A percentile compares a stretch with the other conserved stretches of the same genome.
These are phyloP conservation scores for Drosophila peninsularis DNA, from an alignment of 2,888 invertebrate species.

Conservation along the genomic window DNA sequence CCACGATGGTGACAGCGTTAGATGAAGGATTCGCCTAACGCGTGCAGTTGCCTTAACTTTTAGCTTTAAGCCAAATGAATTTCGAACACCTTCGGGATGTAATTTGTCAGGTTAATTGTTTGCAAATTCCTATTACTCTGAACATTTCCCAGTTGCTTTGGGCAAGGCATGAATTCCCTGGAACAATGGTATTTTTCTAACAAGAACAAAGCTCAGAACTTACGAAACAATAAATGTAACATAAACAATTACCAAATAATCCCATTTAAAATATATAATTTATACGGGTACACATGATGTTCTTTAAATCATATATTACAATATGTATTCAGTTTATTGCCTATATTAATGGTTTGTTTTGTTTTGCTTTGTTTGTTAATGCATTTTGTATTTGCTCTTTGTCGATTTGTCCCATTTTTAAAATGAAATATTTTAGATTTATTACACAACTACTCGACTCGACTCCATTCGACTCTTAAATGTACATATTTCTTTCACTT, in stretches of 20 bases:
- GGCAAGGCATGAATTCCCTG: not conserved
- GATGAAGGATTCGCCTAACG: slow-evolving; percentile 58
- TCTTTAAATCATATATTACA: slow-evolving; percentile 63
- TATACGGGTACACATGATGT: slow-evolving; percentile 1
- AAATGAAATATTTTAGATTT: slow-evolving; percentile 57
- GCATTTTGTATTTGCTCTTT: slow-evolving; percentile 58
- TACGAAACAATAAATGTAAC: not conserved
- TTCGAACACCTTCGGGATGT: slow-evolving; percentile 20
- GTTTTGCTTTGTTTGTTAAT: slow-evolving; percentile 41
- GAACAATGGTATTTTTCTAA: slow-evolving; percentile 1
- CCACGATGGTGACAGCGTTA: slow-evolving; percentile 45
- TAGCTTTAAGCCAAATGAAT: slow-evolving; percentile 41
- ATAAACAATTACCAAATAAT: not conserved
- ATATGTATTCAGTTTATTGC: slow-evolving; percentile 73
- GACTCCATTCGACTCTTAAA: slow-evolving; percentile 57
- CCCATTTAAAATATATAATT: not conserved
- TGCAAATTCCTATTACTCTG: not conserved
- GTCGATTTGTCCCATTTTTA: slow-evolving; percentile 55
- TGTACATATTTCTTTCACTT: slow-evolving; percentile 60
- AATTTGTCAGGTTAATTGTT: slow-evolving; percentile 25
- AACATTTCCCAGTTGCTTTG: slow-evolving; percentile 21
- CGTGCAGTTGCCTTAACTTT: not conserved
- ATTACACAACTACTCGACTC: slow-evolving; percentile 67
- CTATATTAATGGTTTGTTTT: slow-evolving; percentile 41
- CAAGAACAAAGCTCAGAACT: not conserved